phyloP scores from a whole-genome alignment of 1,140 invertebrate species.

The Drosophila melanogaster region Release_6_plus_ISO1_MT NT_037436.4:2563501-2564000 shows the following conservation, averaged over 20 bases:
- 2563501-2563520: constrained; percentile 69
- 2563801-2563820: constrained; percentile 88
- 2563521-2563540: constrained; percentile 56
- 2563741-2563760: constrained; percentile 56
- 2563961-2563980: constrained; percentile 95
- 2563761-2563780: constrained; percentile 5
- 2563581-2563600: constrained; percentile 57
- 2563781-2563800: constrained; percentile 10
- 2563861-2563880: constrained; percentile 97
- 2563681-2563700: constrained; percentile 20
- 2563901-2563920: constrained; percentile 85
- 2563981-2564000: constrained; percentile 80
- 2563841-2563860: constrained; percentile 90
- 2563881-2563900: constrained; percentile 93
- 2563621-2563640: constrained; percentile 63
- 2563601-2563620: constrained; percentile 72
- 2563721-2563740: constrained; percentile 56
- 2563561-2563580: constrained; percentile 21
- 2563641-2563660: constrained; percentile 10
- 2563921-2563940: constrained; percentile 84
- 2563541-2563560: constrained; percentile 35
- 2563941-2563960: constrained; percentile 88
- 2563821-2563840: constrained; percentile 95
- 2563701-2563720: constrained; percentile 35
- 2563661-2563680: constrained; percentile 24